phyloP scores from a whole-genome alignment of 1,140 invertebrate genomes.

The Musca domestica region DNA sequence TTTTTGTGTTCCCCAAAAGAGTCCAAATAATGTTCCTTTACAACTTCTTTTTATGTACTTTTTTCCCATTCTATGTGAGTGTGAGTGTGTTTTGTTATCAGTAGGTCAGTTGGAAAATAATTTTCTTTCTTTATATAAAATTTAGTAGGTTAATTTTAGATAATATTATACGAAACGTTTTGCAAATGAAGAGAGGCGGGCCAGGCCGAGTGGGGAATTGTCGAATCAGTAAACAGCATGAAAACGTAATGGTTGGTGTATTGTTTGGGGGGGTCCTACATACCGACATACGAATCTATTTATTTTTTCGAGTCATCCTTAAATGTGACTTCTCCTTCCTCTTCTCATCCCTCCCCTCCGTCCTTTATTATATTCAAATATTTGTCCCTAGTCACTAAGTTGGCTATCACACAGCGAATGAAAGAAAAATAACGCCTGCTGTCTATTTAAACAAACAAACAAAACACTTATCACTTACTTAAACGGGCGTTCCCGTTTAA shows the following conservation, averaged over 20 bases:
- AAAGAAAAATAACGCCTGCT: not conserved
- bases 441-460: not conserved
- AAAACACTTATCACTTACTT: conserved; percentile 14
- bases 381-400: not conserved
- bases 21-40: too few species aligned
- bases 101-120: conserved; percentile 22
- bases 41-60: too few species aligned
- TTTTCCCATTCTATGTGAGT: too few species aligned
- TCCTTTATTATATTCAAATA: not conserved
- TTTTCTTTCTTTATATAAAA: conserved; percentile 19
- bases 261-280: too few species aligned
- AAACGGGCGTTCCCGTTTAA: not conserved
- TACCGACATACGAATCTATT: too few species aligned
- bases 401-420: not conserved
- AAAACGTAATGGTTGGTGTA: too few species aligned
- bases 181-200: not conserved
- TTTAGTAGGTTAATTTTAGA: conserved; percentile 18
- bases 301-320: too few species aligned
- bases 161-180: conserved; percentile 9
- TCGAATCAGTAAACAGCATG: too few species aligned
- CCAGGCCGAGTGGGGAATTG: too few species aligned
- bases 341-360: not conserved
- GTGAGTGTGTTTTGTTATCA: not conserved
- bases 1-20: too few species aligned
- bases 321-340: too few species aligned